A percentile compares a stretch with the other conserved stretches of the same genome.
phyloP scores from a whole-genome alignment of 2,797 vertebrate species.

The Pogoniulus pusillus region DNA sequence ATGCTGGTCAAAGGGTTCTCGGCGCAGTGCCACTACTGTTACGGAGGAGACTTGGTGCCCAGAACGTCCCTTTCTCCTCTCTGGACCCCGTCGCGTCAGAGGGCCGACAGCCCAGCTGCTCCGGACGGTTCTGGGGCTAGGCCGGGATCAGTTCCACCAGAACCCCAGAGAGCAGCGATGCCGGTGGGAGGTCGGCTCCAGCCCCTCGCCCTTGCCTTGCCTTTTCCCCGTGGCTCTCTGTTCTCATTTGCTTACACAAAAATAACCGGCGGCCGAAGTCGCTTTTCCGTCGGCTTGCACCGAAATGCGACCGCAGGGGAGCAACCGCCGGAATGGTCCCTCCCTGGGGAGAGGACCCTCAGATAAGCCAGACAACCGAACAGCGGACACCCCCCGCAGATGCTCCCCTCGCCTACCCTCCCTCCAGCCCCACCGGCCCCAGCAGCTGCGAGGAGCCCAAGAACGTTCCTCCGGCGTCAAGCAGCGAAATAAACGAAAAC shows the following conservation, averaged over 20 bases:
- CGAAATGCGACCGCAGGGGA: neutral
- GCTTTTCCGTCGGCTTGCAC: neutral
- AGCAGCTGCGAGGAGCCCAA: neutral
- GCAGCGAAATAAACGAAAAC: neutral
- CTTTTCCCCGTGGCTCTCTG: neutral
- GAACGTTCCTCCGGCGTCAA: neutral
- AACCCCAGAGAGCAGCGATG: neutral
- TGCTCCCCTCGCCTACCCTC: too few relatives aligned
- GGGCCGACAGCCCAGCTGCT: neutral
- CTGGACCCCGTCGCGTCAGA: too few relatives aligned
- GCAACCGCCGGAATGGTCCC: too few relatives aligned
- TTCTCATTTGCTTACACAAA: constrained; percentile 23
- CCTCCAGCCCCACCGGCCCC: too few relatives aligned
- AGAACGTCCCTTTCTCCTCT: neutral
- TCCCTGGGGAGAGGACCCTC: neutral
- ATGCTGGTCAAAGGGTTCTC: too few relatives aligned
- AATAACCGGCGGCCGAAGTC: neutral
- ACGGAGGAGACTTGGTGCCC: neutral
- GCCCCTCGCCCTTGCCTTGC: neutral
- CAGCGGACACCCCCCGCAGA: neutral
- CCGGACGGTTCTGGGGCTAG: too few relatives aligned
- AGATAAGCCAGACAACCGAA: too few relatives aligned
- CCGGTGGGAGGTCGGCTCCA: neutral
- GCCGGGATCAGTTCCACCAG: too few relatives aligned
- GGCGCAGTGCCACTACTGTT: too few relatives aligned